Base-by-base conservation (phyloP, 2,797 vertebrate species). In the Danio kyathit region DNA sequence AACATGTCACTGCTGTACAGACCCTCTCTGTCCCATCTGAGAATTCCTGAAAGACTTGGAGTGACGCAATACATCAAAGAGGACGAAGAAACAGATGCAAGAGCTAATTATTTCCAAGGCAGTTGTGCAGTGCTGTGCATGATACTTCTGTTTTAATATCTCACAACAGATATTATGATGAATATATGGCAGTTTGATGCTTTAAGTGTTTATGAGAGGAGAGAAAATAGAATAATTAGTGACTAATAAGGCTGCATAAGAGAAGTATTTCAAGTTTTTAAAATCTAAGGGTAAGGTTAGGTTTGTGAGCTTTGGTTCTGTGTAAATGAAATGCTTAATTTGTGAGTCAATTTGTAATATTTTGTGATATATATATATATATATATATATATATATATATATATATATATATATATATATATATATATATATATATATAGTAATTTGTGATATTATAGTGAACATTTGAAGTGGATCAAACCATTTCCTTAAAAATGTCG, bases 61-160 rank as follows among this genome's bases (percentile, higher is more conserved):
- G 87, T 87, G 91, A 77, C 80, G 84, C 52, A 91, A 91, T 88
- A 73, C 87, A 90, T 92, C 90, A 91, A 91, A 91, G 73, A 57
- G 51, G 72, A 74, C 80, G 74, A 66, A 76, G 80, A 82, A 87
- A 84, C 78, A 82, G 81, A 86, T 54, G 74, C 64, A 75, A 90
- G 88, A 90, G 88, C 76, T 8, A 88, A 89, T 89, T 88, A 89
- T 85, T 82, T 76, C 70, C 40, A 80, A 84, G 21, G 67, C 71
- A 78, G 74, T 84, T 83, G 86, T 88, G 77, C 86, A 80, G 43
- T 40, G 40, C 13, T 43, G 10, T 66, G 75, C 63, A 66, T 17
- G 21, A 40, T n/a, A 43, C 19, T 46, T 59, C 29, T 78, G 63
- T 51, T 76, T 56, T 19, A 56, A 56, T 41, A 19, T 57, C 9